Evolutionary conservation across 1,140 invertebrate genomes (phyloP), one percentile per base, ranked within the genome.

Genomic region (Dendroctonus ponderosae): DNA sequence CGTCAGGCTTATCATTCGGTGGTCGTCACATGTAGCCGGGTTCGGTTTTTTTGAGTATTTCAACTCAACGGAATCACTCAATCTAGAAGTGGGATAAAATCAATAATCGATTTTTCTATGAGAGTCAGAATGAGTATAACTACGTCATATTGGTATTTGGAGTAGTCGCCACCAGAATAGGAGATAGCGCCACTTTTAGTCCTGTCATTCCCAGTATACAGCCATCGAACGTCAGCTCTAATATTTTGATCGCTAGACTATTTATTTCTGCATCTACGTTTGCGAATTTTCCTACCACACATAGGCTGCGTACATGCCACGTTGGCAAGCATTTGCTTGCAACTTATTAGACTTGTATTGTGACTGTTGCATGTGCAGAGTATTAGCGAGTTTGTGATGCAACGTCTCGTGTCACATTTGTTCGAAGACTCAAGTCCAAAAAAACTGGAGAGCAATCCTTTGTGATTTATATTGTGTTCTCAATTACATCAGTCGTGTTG

Each of bases 61-160:
- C 72, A 6, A 61, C 67, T 60, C 14, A 74, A 14, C 9, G 74
- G 2, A 60, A 73, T 72, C 0, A 71, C 59, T 0, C 67, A 44
- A 12, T 74, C 70, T 11, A 5, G 8, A 11, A 66, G 6, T 6
- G 63, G 54, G 5, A 65, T n/a, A 48, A 65, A 61, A 6, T 65
- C 52, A 12, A 66, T 48, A 15, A 62, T 48, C 9, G 64, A 61
- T 51, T 51, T 66, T 11, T 6, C 57, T 5, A 63, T 40, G 12
- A 40, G 46, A 49, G 12, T 7, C 5, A 44, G n/a, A 14, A 66
- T n/a, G 7, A 72, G 62, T 37, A 73, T 49, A 6, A 44, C 70
- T 11, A 70, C 61, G n/a, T 70, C 71, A 54, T 69, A 63, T 50
- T 39, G 40, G 41, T 59, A 53, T 57, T 68, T 43, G 11, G 14